phyloP scores from a whole-genome alignment of 2,797 vertebrate species.

The Polyboroides typus region DNA sequence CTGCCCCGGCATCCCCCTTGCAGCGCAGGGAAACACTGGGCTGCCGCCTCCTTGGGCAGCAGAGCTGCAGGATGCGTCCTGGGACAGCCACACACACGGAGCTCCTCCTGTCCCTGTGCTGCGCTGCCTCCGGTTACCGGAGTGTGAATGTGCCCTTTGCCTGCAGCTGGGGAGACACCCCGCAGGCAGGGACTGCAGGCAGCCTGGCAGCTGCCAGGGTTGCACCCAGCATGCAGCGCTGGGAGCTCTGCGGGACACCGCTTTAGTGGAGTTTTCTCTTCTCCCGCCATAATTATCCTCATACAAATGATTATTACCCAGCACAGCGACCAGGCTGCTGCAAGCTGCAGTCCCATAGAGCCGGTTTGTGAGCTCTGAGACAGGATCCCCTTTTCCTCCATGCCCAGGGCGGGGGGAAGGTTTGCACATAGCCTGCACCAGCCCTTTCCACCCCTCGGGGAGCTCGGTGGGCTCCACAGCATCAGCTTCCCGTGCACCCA shows the following conservation, averaged over 20 bases:
- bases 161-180: neutral
- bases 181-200: neutral
- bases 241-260: neutral
- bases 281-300: neutral
- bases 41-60: neutral
- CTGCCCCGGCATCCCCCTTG: neutral
- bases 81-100: neutral
- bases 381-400: neutral
- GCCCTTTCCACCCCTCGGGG: neutral
- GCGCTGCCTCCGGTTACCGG: neutral
- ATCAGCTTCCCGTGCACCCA: neutral
- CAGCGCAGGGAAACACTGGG: neutral
- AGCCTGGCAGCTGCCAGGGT: neutral
- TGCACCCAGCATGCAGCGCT: neutral
- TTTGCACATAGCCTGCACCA: neutral
- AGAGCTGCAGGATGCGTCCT: neutral
- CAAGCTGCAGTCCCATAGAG: neutral
- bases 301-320: neutral
- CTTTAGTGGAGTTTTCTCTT: constrained; percentile 13
- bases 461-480: neutral
- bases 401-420: neutral
- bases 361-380: neutral
- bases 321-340: neutral
- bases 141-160: neutral
- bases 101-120: neutral